Evolutionary conservation across 2,797 vertebrate species (phyloP).

Genomic region (Buceros bicornis): DNA sequence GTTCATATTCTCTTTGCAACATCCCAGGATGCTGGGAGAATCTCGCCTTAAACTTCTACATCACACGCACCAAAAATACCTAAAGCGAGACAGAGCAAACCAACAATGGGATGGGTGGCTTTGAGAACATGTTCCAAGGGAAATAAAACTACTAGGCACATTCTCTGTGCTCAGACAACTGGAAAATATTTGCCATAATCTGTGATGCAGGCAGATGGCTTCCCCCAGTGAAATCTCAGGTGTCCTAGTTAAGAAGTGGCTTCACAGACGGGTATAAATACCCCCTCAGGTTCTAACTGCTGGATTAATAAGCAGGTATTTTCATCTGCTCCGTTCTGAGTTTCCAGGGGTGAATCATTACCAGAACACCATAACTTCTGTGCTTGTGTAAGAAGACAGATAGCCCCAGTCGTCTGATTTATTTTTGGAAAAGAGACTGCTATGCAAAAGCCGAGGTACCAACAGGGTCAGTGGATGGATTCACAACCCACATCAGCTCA

Average conservation of each 20-base stretch:
- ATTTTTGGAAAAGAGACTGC: neutral
- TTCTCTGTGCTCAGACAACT: neutral
- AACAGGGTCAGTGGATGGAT: neutral
- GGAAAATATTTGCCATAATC: neutral
- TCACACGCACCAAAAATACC: neutral
- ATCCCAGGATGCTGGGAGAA: neutral
- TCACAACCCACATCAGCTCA: neutral
- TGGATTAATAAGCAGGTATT: neutral
- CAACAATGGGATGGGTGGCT: neutral
- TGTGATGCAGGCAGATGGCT: conserved; percentile 4
- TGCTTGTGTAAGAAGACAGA: neutral
- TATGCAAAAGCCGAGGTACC: neutral
- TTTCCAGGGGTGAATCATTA: neutral
- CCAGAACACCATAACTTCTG: neutral
- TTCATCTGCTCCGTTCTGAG: neutral
- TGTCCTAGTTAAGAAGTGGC: neutral
- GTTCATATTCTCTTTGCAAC: neutral
- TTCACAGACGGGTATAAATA: neutral
- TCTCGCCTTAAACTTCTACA: neutral
- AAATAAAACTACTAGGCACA: neutral
- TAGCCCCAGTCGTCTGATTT: neutral
- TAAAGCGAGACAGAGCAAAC: neutral
- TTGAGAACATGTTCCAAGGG: neutral
- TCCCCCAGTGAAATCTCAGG: neutral
- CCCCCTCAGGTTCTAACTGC: neutral